phyloP scores from a whole-genome alignment of 2,797 vertebrate species.

The Cichlasoma orientale region DNA sequence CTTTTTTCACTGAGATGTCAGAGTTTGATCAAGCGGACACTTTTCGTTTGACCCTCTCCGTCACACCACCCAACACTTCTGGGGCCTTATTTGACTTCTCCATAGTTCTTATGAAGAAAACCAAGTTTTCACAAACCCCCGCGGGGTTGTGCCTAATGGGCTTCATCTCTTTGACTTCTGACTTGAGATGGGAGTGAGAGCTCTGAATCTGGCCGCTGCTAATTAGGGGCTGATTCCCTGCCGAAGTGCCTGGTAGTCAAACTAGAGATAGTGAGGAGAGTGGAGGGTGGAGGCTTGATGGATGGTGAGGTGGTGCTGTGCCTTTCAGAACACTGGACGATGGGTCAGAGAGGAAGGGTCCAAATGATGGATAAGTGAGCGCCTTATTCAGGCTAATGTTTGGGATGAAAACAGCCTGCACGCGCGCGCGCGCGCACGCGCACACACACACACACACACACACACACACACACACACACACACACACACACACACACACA shows the following conservation, averaged over 20 bases:
- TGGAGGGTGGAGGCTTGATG: not conserved
- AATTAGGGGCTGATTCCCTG: conserved; percentile 49
- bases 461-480: too few relatives aligned
- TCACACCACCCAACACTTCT: too few relatives aligned
- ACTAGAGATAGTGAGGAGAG: conserved; percentile 13
- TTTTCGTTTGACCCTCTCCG: not conserved
- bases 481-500: not conserved
- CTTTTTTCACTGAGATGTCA: not conserved
- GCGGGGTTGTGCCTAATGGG: conserved; percentile 12
- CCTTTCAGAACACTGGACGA: conserved; percentile 1
- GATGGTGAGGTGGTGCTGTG: conserved; percentile 7
- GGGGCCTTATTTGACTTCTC: conserved; percentile 25
- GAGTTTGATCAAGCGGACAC: not conserved
- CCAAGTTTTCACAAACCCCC: not conserved
- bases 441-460: too few relatives aligned
- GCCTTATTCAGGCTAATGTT: conserved; percentile 23
- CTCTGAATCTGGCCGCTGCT: conserved; percentile 38
- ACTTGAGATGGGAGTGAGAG: conserved; percentile 36
- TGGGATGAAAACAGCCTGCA: conserved; percentile 2
- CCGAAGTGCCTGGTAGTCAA: conserved; percentile 15
- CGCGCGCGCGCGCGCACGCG: too few relatives aligned
- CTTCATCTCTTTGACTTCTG: conserved; percentile 46
- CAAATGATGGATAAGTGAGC: conserved; percentile 12
- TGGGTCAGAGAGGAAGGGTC: not conserved
- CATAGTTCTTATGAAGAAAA: conserved; percentile 39